phyloP scores from a whole-genome alignment of 2,888 invertebrate genomes.

The Acrocyrtus sp. region DNA sequence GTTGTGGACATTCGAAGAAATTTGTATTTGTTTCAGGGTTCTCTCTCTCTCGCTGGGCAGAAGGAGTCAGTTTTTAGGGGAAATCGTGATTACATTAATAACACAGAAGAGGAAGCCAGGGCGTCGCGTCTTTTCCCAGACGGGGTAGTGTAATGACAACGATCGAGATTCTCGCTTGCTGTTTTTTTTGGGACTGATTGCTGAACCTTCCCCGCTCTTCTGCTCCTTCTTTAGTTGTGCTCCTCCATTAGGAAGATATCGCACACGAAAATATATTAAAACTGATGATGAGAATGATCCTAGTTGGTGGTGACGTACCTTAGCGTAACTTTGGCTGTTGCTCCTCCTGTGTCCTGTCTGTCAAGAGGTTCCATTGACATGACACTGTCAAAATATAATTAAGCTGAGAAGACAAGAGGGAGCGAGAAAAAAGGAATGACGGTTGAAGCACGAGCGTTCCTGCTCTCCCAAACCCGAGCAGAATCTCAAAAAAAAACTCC shows the following conservation, averaged over 20 bases:
- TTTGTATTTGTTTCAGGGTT: background rate
- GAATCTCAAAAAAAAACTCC: too few species aligned
- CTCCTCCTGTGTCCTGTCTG: background rate
- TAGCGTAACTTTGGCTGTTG: background rate
- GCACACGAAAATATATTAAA: too few species aligned
- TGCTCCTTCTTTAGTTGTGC: background rate
- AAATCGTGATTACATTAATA: background rate
- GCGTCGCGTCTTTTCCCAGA: background rate
- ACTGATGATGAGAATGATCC: background rate
- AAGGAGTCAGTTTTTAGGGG: background rate
- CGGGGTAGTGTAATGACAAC: background rate
- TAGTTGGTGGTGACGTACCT: background rate
- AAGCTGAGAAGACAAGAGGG: background rate
- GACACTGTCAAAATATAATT: slow-evolving; percentile 38
- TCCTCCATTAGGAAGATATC: background rate
- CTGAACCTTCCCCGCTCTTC: too few species aligned
- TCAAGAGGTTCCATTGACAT: slow-evolving; percentile 36
- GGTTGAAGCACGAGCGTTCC: background rate
- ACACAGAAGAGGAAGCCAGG: background rate
- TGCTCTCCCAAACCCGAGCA: too few species aligned
- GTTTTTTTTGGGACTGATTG: background rate
- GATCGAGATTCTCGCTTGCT: background rate
- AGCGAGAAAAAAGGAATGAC: background rate
- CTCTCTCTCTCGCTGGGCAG: too few species aligned
- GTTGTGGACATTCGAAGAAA: background rate